Base-by-base conservation (phyloP, 2,797 vertebrate genomes). In the Hoplostethus atlanticus region DNA sequence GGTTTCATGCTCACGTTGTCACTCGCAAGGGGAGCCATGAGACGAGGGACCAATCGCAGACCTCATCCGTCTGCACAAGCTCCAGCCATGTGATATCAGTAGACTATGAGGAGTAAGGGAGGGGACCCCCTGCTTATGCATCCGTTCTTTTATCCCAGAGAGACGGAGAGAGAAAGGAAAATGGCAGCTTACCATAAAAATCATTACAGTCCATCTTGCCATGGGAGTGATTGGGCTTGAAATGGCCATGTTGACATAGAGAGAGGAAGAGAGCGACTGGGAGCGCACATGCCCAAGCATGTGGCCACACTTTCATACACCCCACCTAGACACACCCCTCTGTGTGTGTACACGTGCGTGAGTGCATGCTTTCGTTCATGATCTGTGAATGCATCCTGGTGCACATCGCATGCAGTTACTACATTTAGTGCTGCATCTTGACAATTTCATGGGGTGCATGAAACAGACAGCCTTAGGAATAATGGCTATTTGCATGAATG, bases 1-100 rank as follows among this genome's bases (percentile, higher is more conserved):
- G 74, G 61, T 76, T 86, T 74, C 73, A 51, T 61, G 78, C 85
- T 90, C 91, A 93, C 85, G 87, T 93, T 93, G 92, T 80, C 71
- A 64, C 57, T 76, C 86, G 84, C 68, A 73, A 69, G 86, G 86
- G 83, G 70, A 78, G 75, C 71, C 8, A 62, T 34, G 74, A 81
- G 66, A 46, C 7, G 28, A 76, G 47, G 69, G 76, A 87, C 89
- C 87, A 92, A 92, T 93, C 76, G 3, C 70, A 88, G 80, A 56
- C 73, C 80, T 73, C 75, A 6, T 50, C 77, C 51, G 71, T 77
- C 66, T 0, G 56, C 91, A 89, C 86, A 90, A 81, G 90, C 78
- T 6, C 4, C 17, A 38, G 86, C 89, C 92, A 92, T 92, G 91
- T 93, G 92, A 91, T 76, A 36, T 61, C 28, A 57, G 47, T 53